phyloP scores from a whole-genome alignment of 92 coral and sea anemone species.

The Bergia sp. region DNA sequence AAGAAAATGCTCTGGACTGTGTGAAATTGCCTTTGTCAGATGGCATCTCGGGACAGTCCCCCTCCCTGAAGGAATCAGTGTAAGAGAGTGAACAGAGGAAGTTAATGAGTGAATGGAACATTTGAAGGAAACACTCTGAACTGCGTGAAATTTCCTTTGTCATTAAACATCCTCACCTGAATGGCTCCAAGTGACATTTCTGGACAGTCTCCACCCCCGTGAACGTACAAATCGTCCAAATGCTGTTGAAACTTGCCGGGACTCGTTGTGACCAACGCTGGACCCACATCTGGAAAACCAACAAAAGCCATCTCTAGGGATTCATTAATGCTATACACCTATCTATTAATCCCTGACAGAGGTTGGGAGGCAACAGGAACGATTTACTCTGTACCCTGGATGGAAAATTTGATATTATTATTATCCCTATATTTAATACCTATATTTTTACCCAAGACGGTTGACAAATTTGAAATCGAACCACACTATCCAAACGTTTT shows the following conservation, averaged over 20 bases:
- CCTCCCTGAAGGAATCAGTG: too few species aligned
- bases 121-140: too few species aligned
- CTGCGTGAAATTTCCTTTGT: too few species aligned
- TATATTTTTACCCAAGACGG: too few species aligned
- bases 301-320: neutral
- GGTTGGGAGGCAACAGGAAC: neutral
- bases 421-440: too few species aligned
- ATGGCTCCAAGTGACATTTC: slow-evolving; percentile 93
- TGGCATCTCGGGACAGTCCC: too few species aligned
- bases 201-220: slow-evolving; percentile 91
- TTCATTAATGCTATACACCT: neutral
- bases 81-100: too few species aligned
- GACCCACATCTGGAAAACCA: slow-evolving; percentile 78
- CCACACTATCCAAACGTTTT: too few species aligned
- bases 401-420: too few species aligned
- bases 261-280: slow-evolving; percentile 77
- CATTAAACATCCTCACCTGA: neutral
- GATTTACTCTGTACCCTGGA: too few species aligned
- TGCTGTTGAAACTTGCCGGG: slow-evolving; percentile 72
- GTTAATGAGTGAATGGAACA: too few species aligned
- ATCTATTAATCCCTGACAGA: neutral
- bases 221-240: slow-evolving; percentile 76
- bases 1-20: neutral
- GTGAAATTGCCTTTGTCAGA: neutral
- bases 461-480: too few species aligned